Base-by-base conservation (phyloP, 2,888 invertebrate genomes). In the Prosapia bicincta region DNA sequence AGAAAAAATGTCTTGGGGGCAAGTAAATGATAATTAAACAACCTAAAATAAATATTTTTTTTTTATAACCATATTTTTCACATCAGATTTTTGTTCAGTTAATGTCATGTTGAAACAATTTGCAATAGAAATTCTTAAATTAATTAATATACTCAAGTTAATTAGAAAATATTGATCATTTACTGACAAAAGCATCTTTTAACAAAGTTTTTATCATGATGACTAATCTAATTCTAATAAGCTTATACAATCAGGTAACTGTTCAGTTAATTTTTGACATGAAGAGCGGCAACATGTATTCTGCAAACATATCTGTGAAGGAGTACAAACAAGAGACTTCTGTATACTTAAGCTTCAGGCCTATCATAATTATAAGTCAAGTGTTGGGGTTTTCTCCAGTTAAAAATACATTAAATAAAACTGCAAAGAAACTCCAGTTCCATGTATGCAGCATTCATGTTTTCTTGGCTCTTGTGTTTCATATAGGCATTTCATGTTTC, bases 291-390 rank as follows among this genome's bases (percentile, higher is more conserved):
- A 54, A 54, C n/a, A 54, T 54, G 54, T n/a, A n/a, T n/a, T n/a
- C n/a, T n/a, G n/a, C n/a, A n/a, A n/a, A n/a, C n/a, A n/a, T n/a
- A n/a, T 1, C 2, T 54, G 54, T 20, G 20, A 54, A 54, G 20
- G 54, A 54, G 20, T 54, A 54, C 9, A 54, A 54, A 9, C 54
- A 54, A 20, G 3, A 54, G 6, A 43, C 28, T 13, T 74, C 74
- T 15, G 65, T 65, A 5, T 74, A 74, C 26, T 43, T 74, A 5
- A 20, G 69, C 20, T 74, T 74, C 24, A 74, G 65, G 25, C 74
- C 74, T 23, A 6, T 74, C 54, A 25, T 74, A n/a, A 26, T 30
- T 23, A 25, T 68, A n/a, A 68, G 68, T 28, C 67, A 72, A 67
- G 30, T 72, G 30, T 30, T 72, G 3, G 74, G 74, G 13, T 74